phyloP scores from a whole-genome alignment of 2,113 vertebrate genomes.

The Lethenteron reissneri region DNA sequence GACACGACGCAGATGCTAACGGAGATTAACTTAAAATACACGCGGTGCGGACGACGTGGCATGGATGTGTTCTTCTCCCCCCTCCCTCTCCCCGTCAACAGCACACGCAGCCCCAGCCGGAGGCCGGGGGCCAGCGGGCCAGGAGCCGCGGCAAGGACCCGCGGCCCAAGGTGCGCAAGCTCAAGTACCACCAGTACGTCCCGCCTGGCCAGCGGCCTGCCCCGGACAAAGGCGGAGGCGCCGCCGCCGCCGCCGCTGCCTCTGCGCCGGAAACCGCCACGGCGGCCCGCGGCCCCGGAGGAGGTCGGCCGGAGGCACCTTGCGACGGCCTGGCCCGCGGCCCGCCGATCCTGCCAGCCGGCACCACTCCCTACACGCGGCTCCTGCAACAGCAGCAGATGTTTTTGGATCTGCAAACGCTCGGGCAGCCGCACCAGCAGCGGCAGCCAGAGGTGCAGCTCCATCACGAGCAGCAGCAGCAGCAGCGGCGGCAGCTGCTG shows the following conservation, averaged over 20 bases:
- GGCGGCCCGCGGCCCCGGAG: constrained; percentile 12
- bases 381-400: constrained; percentile 48
- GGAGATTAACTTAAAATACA: too few species aligned
- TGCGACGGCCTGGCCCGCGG: neutral
- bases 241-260: too few species aligned
- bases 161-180: constrained; percentile 41
- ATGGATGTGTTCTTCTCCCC: too few species aligned
- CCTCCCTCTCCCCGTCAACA: too few species aligned
- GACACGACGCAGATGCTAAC: too few species aligned
- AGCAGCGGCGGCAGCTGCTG: too few species aligned
- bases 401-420: constrained; percentile 30
- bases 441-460: constrained; percentile 8
- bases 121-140: too few species aligned
- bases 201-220: constrained; percentile 37
- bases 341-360: constrained; percentile 10
- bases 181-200: constrained; percentile 73
- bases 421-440: constrained; percentile 31
- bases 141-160: constrained; percentile 21
- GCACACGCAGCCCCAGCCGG: too few species aligned
- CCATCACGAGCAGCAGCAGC: neutral
- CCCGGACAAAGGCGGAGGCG: constrained; percentile 17
- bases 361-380: constrained; percentile 33
- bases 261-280: too few species aligned
- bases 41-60: too few species aligned
- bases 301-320: too few species aligned